Percentiles rank a stretch among this genome's conserved stretches.
These are phyloP conservation scores for Nyleta sp. DNA, from an alignment of 2,888 invertebrate species.

Conservation along the genomic window DNA sequence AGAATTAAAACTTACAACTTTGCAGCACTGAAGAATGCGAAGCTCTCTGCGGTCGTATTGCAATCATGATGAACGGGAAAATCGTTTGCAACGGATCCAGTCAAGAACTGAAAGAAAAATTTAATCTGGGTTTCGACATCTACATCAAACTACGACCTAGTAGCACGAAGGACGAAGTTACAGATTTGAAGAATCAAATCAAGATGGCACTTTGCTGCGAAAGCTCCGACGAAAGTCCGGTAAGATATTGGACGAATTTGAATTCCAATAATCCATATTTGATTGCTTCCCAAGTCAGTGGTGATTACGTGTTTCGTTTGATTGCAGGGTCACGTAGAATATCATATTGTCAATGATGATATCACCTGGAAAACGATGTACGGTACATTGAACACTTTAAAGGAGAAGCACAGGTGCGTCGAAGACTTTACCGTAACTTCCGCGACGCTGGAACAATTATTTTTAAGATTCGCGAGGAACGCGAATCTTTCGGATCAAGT, in stretches of 20 bases:
- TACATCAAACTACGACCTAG: conserved; percentile 4
- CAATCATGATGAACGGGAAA: conserved; percentile 29
- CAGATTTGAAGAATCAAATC: conserved; percentile 83
- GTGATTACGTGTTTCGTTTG: too few relatives aligned
- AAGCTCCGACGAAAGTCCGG: conserved; percentile 88
- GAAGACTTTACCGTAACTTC: conserved; percentile 78
- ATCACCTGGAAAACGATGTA: conserved; percentile 78
- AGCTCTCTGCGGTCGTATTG: conserved; percentile 20
- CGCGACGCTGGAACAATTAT: conserved; percentile 78
- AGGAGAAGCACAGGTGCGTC: conserved; percentile 72
- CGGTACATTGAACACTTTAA: conserved; percentile 72
- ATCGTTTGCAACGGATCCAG: conserved; percentile 19
- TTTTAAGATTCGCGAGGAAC: conserved; percentile 76
- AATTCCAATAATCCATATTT: too few relatives aligned
- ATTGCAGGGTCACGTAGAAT: conserved; percentile 70
- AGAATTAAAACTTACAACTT: not conserved
- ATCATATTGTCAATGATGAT: conserved; percentile 73
- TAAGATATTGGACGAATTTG: too few relatives aligned
- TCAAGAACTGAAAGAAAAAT: conserved; percentile 21
- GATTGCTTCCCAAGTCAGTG: too few relatives aligned
- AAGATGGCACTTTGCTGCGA: conserved; percentile 84
- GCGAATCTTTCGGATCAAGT: too few relatives aligned
- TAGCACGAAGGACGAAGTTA: conserved; percentile 71
- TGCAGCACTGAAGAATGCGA: conserved; percentile 92
- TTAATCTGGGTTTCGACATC: conserved; percentile 19